Evolutionary conservation across 2,888 invertebrate species (phyloP).

Genomic region (Protula sp.): DNA sequence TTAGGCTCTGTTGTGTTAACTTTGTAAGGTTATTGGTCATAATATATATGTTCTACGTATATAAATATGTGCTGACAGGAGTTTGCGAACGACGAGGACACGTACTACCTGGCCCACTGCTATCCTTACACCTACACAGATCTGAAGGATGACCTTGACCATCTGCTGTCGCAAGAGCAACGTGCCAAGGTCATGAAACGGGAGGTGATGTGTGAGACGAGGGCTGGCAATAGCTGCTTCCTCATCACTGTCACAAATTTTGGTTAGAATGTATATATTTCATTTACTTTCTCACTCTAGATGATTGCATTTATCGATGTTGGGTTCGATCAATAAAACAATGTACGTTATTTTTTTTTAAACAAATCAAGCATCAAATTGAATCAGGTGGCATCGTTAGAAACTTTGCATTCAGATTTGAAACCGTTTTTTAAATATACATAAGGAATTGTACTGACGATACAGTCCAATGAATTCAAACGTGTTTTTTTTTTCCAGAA

Average conservation of each 20-base stretch:
- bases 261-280: conserved; percentile 28
- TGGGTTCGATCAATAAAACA: no score
- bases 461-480: no score
- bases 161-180: conserved; percentile 33
- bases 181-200: conserved; percentile 35
- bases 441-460: no score
- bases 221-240: conserved; percentile 53
- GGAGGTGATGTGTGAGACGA: conserved; percentile 49
- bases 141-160: conserved; percentile 48
- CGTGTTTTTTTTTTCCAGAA: no score
- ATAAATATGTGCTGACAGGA: conserved; percentile 32
- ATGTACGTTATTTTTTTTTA: no score
- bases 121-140: conserved; percentile 54
- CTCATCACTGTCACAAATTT: conserved; percentile 50
- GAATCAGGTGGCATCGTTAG: no score
- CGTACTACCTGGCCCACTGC: conserved; percentile 51
- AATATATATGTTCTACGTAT: background rate
- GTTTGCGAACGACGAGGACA: conserved; percentile 43
- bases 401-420: no score
- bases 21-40: no score
- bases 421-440: no score
- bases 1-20: no score
- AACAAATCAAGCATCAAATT: no score
- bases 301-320: no score
- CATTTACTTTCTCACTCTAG: background rate